Evolutionary conservation across 2,797 vertebrate species (phyloP), one percentile per base, ranked within the genome.

Genomic region (Chromobotia macracanthus): DNA sequence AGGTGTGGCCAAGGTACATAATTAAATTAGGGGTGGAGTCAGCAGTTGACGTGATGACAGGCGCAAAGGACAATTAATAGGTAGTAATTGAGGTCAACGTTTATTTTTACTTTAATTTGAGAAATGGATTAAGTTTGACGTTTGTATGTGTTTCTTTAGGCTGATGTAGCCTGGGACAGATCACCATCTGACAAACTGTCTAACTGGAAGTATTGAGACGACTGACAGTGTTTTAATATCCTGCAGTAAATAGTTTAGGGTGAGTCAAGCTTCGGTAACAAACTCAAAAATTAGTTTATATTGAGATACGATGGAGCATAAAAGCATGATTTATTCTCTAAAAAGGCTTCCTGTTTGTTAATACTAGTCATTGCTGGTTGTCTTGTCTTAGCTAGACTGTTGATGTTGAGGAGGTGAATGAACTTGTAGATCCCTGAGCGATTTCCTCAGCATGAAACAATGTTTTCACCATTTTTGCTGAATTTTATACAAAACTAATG

Each of bases 221-320:
- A 1, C 48, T 41, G 61, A 41, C 1, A 16, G 18, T n/a, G 19
- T 16, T 55, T 75, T 75, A 31, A 65, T n/a, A 1, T 38, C 15
- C 61, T 25, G 19, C 46, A 19, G n/a, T 25, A 38, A 64, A 75
- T 65, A 5, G 1, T 31, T 38, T 19, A 44, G 67, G 74, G 74
- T 69, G 41, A 69, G 65, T 77, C 4, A 69, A 13, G 13, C n/a
- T 58, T 60, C 3, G 0, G 12, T 21, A n/a, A 25, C 11, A 28
- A 23, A 38, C 4, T 11, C 50, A 55, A 16, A 12, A 0, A 53
- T 5, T 12, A 56, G 3, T 12, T 55, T 66, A 16, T 35, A 5
- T 35, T 16, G 1, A 38, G 38, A n/a, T 13, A 5, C 10, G 10
- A 10, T 21, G 10, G 16, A 48, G 15, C 3, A 41, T 4, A 16